These are phyloP conservation scores for Corythoichthys haematopterus DNA, from an alignment of 2,113 vertebrate species.

Conservation along the genomic window DNA sequence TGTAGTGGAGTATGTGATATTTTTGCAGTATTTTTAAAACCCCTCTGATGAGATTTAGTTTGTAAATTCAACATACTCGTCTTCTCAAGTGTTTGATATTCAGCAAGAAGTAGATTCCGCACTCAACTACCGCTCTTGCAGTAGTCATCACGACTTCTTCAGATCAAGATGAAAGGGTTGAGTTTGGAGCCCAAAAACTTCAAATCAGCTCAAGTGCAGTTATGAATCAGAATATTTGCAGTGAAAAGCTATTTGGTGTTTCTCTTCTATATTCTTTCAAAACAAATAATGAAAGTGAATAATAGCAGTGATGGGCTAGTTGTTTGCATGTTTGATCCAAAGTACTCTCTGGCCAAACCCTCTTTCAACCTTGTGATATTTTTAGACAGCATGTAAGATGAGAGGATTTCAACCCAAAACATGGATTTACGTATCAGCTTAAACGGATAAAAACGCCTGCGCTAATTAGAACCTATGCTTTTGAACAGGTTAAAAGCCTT, in stretches of 20 bases:
- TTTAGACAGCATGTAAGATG: conserved; percentile 2
- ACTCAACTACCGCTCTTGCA: conserved; percentile 14
- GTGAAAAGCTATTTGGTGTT: not conserved
- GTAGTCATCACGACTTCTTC: conserved; percentile 16
- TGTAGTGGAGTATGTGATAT: not conserved
- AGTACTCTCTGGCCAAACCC: not conserved
- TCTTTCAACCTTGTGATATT: not conserved
- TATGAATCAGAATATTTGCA: conserved; percentile 1
- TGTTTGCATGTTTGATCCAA: not conserved
- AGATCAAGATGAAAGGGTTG: conserved; percentile 31
- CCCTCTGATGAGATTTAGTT: not conserved
- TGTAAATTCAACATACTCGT: not conserved
- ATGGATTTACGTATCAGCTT: not conserved
- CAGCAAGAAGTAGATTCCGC: conserved; percentile 5
- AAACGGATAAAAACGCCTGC: not conserved
- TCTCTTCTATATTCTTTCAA: not conserved
- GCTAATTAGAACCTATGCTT: conserved; percentile 17
- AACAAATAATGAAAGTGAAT: conserved; percentile 1
- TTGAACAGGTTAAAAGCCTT: conserved; percentile 4
- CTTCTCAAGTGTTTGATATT: not conserved
- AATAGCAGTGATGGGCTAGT: not conserved
- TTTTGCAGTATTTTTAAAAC: not conserved
- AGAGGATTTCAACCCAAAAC: conserved; percentile 1
- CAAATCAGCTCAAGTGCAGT: conserved; percentile 15
- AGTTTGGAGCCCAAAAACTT: conserved; percentile 11